Base-by-base conservation (phyloP, 2,113 vertebrate genomes). In the Climacteris rufus region DNA sequence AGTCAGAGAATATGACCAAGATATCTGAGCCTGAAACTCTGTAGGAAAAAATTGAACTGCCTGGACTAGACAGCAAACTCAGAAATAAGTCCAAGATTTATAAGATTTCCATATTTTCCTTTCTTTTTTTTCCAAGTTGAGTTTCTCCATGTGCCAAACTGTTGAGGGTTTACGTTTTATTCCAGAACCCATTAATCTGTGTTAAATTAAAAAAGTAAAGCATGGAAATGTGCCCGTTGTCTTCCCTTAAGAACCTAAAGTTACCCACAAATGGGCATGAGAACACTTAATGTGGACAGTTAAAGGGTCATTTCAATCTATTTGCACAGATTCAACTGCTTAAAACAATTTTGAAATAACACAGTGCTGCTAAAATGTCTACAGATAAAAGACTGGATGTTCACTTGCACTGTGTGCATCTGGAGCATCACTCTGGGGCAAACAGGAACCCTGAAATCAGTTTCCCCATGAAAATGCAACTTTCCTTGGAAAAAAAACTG, bases 171-270 rank as follows among this genome's bases (percentile, higher is more conserved):
- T 94, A 95, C 56, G 57, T 92, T 95, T 90, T 45, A 89, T 98
- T 98, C 97, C 96, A 98, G 96, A 98, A 30, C 35, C 96, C 91
- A 97, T 97, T 94, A 97, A 98, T 98, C 83, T 88, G 94, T 92
- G 95, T 39, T 93, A 97, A 91, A 94, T 92, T 95, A 35, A 78
- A 93, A 90, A 90, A 88, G 95, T 72, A 92, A 95, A 82, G 91
- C 76, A 74, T 86, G 97, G 96, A 97, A 98, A 97, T 71, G 93
- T 84, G 89, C 94, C 96, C 78, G 72, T 84, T 91, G 89, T 87
- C 96, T 95, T 95, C 94, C 96, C 95, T 95, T 93, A 96, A 96
- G 91, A 96, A 94, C 92, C 69, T 91, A 95, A 92, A 98, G 71
- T 64, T 77, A 77, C 79, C 85, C 76, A 60, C 47, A 64, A 52